A percentile compares a stretch with the other conserved stretches of the same genome.
phyloP scores from a whole-genome alignment of 2,888 invertebrate genomes.

The Drosophila lutescens region DNA sequence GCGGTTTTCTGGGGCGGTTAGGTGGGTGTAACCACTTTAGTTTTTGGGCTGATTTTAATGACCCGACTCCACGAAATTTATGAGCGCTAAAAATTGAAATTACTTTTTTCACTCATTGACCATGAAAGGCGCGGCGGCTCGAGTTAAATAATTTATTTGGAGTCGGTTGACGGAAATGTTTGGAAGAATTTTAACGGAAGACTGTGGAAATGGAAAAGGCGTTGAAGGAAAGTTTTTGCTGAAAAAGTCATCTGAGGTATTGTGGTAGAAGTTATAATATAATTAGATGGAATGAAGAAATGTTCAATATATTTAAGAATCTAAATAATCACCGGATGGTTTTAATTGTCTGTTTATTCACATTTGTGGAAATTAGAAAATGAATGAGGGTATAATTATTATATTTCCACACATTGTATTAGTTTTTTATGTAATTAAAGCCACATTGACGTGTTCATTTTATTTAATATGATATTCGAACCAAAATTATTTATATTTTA shows the following conservation, averaged over 20 bases:
- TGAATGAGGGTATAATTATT: no score
- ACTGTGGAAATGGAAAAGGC: conserved; percentile 4
- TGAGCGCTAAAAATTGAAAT: conserved; percentile 72
- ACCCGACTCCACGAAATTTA: conserved; percentile 66
- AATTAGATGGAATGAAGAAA: no score
- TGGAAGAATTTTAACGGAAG: not conserved
- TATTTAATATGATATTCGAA: not conserved
- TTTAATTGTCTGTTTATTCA: not conserved
- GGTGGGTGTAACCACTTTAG: conserved; percentile 42
- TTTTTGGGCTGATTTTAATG: conserved; percentile 64
- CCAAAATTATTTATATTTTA: no score
- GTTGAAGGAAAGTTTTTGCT: not conserved
- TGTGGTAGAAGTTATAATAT: not conserved
- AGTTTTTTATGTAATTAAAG: not conserved
- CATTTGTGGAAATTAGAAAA: not conserved
- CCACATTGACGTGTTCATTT: not conserved
- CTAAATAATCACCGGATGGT: not conserved
- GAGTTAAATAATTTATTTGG: conserved; percentile 29
- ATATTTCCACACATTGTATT: no score
- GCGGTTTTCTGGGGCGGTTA: not conserved
- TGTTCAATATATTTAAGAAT: no score
- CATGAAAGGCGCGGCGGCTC: conserved; percentile 51
- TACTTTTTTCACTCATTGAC: conserved; percentile 46
- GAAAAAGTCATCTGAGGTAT: conserved; percentile 6
- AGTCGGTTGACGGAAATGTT: conserved; percentile 22